Conservation (phyloP, 2,113 vertebrate genomes). For the Balaeniceps rex region DNA sequence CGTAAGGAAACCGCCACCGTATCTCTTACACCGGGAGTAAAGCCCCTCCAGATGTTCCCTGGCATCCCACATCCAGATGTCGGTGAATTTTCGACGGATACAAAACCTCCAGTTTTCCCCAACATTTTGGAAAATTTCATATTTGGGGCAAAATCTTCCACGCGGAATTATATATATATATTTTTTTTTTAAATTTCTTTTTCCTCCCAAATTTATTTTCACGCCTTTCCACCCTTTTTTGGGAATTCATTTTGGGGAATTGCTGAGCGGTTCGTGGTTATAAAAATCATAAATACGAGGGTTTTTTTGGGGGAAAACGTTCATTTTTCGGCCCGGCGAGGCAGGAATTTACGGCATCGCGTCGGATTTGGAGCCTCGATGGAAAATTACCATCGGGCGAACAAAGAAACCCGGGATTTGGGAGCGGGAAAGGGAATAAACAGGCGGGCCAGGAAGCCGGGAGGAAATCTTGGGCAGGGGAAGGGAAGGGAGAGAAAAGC, state of each 20-base stretch:
- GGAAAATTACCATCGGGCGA: slow-evolving; percentile 36
- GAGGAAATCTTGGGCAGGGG: slow-evolving; percentile 57
- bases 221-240: background rate
- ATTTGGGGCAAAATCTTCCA: background rate
- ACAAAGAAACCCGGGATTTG: slow-evolving; percentile 52
- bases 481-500: slow-evolving; percentile 55
- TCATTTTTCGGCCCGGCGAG: fast-evolving
- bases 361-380: background rate
- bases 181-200: fast-evolving
- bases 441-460: slow-evolving; percentile 47
- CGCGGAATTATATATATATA: fast-evolving
- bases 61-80: background rate
- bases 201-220: background rate
- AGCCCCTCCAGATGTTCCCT: background rate
- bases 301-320: fast-evolving
- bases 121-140: fast-evolving
- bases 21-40: background rate
- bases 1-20: background rate
- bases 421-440: slow-evolving; percentile 46
- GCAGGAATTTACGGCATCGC: fast-evolving
- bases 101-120: fast-evolving
- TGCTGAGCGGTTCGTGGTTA: fast-evolving
- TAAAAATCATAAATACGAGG: fast-evolving
- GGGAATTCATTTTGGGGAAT: background rate
- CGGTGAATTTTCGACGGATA: fast-evolving